Percentiles rank a stretch among this genome's conserved stretches.
These are phyloP conservation scores for Standfussiana lucernea DNA, from an alignment of 2,888 invertebrate genomes.

Conservation along the genomic window DNA sequence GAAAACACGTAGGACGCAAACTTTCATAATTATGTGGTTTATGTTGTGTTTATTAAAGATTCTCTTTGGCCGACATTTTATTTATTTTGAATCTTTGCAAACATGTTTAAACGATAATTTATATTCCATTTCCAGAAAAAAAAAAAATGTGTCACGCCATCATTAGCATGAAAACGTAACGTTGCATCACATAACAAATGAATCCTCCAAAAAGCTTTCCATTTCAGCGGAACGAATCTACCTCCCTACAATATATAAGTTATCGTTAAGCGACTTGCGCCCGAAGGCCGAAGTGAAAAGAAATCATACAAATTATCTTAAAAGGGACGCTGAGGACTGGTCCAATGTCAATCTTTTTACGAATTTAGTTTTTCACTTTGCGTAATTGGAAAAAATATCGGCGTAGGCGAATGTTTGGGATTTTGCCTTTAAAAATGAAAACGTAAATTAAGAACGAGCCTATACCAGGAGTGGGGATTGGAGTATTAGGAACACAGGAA, in stretches of 20 bases:
- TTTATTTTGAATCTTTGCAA: neutral
- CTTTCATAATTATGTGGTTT: neutral
- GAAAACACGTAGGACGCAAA: neutral
- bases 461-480: constrained; percentile 4
- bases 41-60: neutral
- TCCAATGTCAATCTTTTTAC: constrained; percentile 72
- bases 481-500: constrained; percentile 25
- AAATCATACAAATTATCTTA: constrained; percentile 80
- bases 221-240: constrained; percentile 66
- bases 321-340: constrained; percentile 71
- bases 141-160: neutral
- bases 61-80: neutral
- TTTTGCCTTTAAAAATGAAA: constrained; percentile 52
- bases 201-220: constrained; percentile 71
- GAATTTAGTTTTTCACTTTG: constrained; percentile 69
- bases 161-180: constrained; percentile 4
- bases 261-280: constrained; percentile 58
- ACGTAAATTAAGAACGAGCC: constrained; percentile 47
- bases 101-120: neutral
- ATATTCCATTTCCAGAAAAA: neutral
- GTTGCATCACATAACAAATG: constrained; percentile 68
- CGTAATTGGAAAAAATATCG: constrained; percentile 62
- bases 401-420: constrained; percentile 47
- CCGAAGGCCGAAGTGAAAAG: constrained; percentile 67
- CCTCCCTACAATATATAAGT: constrained; percentile 60